Evolutionary conservation across 2,113 vertebrate species (phyloP).

Genomic region (Misgurnus mizolepis): DNA sequence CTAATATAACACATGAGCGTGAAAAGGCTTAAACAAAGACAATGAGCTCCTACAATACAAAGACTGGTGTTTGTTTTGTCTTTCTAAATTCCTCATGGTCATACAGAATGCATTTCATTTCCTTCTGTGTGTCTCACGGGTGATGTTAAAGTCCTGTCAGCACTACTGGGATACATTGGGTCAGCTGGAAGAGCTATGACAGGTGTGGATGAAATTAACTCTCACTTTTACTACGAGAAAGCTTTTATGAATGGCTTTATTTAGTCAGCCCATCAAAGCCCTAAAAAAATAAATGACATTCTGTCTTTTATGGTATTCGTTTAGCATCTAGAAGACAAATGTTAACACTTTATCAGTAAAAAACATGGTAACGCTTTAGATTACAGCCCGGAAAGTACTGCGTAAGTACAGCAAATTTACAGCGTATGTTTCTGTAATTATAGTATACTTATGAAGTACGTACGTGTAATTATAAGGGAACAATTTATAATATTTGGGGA

Average conservation of each 20-base stretch:
- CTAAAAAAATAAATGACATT: neutral
- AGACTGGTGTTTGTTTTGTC: conserved; percentile 51
- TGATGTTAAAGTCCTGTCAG: neutral
- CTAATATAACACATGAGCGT: conserved; percentile 31
- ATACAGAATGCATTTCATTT: conserved; percentile 62
- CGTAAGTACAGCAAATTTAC: too few species aligned
- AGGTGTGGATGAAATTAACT: conserved; percentile 29
- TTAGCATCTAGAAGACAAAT: too few species aligned
- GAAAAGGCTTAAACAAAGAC: conserved; percentile 11
- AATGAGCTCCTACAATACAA: neutral
- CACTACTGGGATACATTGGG: neutral
- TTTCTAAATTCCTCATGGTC: conserved; percentile 63
- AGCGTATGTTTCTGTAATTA: too few species aligned
- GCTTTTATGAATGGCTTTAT: neutral
- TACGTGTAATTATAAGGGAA: too few species aligned
- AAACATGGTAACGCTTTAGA: too few species aligned
- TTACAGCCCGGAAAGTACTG: too few species aligned
- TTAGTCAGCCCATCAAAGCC: neutral
- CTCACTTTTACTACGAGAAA: conserved; percentile 26
- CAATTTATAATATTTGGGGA: too few species aligned
- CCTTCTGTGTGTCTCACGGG: conserved; percentile 27
- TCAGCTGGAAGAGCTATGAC: conserved; percentile 32
- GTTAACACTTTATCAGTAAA: too few species aligned
- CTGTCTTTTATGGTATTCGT: neutral
- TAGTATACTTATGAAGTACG: too few species aligned